phyloP scores from a whole-genome alignment of 2,797 vertebrate genomes.

The Pantherophis alleghaniensis region DNA sequence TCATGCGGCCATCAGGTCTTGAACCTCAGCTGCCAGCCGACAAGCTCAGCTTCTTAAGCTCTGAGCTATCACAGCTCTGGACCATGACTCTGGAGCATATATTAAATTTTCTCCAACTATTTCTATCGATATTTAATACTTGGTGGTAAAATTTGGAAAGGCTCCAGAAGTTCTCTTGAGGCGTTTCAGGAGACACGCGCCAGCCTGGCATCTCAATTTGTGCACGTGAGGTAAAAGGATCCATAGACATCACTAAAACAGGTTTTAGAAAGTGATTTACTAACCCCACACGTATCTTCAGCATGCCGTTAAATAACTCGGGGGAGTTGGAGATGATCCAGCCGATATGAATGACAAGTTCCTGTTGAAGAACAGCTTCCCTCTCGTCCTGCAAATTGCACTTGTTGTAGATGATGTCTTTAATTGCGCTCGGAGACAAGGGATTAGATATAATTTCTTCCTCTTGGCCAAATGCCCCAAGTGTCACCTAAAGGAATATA shows the following conservation, averaged over 20 bases:
- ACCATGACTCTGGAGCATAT: background rate
- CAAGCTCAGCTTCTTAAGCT: too few relatives aligned
- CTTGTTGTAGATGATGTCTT: constrained; percentile 92
- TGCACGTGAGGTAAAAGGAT: background rate
- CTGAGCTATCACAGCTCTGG: background rate
- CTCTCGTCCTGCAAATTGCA: constrained; percentile 83
- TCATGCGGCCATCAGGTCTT: fast-evolving
- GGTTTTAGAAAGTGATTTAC: constrained; percentile 23
- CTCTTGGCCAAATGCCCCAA: constrained; percentile 93
- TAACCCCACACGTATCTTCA: constrained; percentile 95
- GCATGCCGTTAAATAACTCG: constrained; percentile 94
- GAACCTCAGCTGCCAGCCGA: background rate
- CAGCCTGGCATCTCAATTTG: background rate
- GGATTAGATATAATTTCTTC: constrained; percentile 98
- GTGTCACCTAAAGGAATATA: constrained; percentile 83
- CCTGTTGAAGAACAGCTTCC: constrained; percentile 94
- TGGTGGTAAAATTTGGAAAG: background rate
- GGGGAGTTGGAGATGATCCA: constrained; percentile 97
- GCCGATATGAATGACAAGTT: constrained; percentile 96
- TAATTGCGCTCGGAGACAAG: constrained; percentile 92
- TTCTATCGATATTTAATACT: background rate
- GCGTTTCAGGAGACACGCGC: background rate
- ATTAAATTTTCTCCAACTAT: background rate
- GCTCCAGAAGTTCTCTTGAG: background rate
- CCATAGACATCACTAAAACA: background rate